A percentile compares a stretch with the other conserved stretches of the same genome.
Conservation (phyloP, 2,113 vertebrate genomes). For the Struthidea cinerea region DNA sequence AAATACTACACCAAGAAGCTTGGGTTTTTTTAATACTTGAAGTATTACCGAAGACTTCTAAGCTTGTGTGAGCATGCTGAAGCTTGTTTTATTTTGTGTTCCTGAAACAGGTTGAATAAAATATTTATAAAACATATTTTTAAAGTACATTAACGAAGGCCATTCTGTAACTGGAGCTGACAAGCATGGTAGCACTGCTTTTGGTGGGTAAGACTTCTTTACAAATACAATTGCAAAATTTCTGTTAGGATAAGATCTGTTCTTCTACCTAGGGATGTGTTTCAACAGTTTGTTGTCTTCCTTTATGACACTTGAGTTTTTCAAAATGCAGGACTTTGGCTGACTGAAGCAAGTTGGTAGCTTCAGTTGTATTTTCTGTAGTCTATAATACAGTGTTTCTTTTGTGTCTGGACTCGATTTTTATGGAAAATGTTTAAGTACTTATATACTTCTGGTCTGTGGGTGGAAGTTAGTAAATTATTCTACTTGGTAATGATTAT, state of each 20-base stretch:
- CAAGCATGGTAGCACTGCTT: not conserved
- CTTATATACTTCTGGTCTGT: not conserved
- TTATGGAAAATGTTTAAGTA: not conserved
- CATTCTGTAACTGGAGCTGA: not conserved
- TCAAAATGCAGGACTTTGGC: not conserved
- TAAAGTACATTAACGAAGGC: not conserved
- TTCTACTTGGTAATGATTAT: not conserved
- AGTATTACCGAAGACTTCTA: not conserved
- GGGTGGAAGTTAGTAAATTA: not conserved
- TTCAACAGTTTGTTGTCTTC: not conserved
- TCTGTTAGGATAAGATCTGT: not conserved
- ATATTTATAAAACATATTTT: not conserved
- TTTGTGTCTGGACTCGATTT: not conserved
- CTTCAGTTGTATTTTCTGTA: not conserved
- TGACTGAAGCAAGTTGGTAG: not conserved
- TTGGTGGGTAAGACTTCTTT: not conserved
- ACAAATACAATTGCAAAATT: not conserved
- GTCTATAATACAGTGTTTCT: fast-evolving
- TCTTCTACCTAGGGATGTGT: not conserved
- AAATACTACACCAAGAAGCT: not conserved
- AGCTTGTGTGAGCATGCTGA: not conserved
- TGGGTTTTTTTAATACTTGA: not conserved
- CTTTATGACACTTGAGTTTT: not conserved
- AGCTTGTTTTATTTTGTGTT: not conserved
- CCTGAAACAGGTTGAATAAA: not conserved